Conservation (phyloP, 1,140 invertebrate species). For the Aphelenchoides besseyi region DNA sequence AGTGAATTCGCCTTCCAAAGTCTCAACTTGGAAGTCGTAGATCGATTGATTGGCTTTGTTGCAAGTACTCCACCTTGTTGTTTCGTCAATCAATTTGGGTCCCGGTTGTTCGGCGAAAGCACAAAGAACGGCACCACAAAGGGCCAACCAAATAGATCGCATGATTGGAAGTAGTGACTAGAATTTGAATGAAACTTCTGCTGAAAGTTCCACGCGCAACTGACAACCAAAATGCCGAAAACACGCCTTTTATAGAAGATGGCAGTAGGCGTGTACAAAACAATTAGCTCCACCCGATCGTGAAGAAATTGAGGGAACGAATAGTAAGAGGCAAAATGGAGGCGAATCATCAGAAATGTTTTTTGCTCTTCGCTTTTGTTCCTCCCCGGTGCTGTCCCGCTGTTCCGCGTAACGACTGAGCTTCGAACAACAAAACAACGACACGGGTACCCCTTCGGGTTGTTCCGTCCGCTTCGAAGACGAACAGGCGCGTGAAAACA, state of each 20-base stretch:
- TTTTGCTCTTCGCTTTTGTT: constrained; percentile 4
- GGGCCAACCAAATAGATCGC: not conserved
- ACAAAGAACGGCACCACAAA: not conserved
- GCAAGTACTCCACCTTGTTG: constrained; percentile 60
- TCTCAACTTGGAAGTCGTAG: constrained; percentile 59
- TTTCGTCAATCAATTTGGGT: constrained; percentile 61
- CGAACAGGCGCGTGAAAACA: too few species aligned
- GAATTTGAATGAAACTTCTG: not conserved
- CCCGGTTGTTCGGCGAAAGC: constrained; percentile 33
- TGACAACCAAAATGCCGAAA: not conserved
- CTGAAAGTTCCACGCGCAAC: constrained; percentile 15
- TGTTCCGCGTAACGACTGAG: too few species aligned
- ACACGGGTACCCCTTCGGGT: not conserved
- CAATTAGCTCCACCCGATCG: not conserved
- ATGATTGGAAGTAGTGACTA: not conserved
- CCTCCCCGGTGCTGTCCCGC: not conserved
- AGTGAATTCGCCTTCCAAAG: constrained; percentile 57
- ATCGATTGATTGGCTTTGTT: constrained; percentile 51
- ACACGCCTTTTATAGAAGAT: not conserved
- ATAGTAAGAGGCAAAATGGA: not conserved
- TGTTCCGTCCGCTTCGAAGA: too few species aligned
- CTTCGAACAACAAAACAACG: not conserved
- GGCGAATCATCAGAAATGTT: not conserved
- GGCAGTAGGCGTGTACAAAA: not conserved
- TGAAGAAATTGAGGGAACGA: not conserved